Conservation (phyloP, 2,797 vertebrate species). For the Discoglossus pictus region DNA sequence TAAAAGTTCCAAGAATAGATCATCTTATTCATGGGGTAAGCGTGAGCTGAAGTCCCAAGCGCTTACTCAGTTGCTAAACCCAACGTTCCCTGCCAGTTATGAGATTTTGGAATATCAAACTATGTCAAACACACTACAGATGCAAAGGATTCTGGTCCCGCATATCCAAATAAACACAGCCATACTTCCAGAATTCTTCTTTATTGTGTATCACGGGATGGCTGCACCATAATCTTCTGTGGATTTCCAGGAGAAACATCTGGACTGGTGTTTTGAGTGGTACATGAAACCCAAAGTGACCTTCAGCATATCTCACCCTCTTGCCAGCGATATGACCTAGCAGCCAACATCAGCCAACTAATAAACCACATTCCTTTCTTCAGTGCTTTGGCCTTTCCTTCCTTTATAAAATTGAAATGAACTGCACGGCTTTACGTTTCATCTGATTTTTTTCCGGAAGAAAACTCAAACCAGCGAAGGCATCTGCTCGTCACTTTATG, state of each 20-base stretch:
- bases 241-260: slow-evolving; percentile 40
- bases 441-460: slow-evolving; percentile 49
- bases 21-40: slow-evolving; percentile 9
- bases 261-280: slow-evolving; percentile 43
- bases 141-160: slow-evolving; percentile 35
- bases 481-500: slow-evolving; percentile 31
- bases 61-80: slow-evolving; percentile 20
- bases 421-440: slow-evolving; percentile 57
- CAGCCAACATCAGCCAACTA: slow-evolving; percentile 51
- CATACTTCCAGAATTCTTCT: slow-evolving; percentile 18
- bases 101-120: slow-evolving; percentile 34
- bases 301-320: slow-evolving; percentile 49
- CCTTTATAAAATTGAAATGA: slow-evolving; percentile 66
- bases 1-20: slow-evolving; percentile 2
- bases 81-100: slow-evolving; percentile 27
- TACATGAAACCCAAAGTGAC: slow-evolving; percentile 49
- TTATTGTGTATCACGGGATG: slow-evolving; percentile 22
- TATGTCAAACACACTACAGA: slow-evolving; percentile 31
- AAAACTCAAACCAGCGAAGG: slow-evolving; percentile 59
- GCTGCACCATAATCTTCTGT: slow-evolving; percentile 30
- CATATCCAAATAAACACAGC: slow-evolving; percentile 36
- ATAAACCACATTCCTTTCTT: slow-evolving; percentile 11
- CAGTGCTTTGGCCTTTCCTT: slow-evolving; percentile 55
- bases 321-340: slow-evolving; percentile 58
- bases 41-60: neutral